phyloP scores from a whole-genome alignment of 2,113 vertebrate genomes.

The Ancistrus triradiatus region DNA sequence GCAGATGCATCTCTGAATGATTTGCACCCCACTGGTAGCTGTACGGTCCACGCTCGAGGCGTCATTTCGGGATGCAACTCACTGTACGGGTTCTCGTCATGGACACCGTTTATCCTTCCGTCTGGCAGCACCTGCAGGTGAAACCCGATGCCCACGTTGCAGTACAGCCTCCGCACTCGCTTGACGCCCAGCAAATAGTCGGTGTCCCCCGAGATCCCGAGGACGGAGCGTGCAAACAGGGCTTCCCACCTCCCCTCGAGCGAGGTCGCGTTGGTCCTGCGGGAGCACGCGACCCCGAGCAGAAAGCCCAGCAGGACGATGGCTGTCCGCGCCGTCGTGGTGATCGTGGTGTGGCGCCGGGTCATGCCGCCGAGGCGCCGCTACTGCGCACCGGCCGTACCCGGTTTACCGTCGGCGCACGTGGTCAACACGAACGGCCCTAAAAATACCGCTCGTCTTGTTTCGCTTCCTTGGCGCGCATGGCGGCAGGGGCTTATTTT shows the following conservation, averaged over 20 bases:
- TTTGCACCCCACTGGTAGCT: constrained; percentile 42
- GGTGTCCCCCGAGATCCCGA: constrained; percentile 86
- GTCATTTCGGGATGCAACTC: constrained; percentile 64
- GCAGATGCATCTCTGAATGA: constrained; percentile 14
- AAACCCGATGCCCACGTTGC: constrained; percentile 98
- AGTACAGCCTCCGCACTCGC: constrained; percentile 92
- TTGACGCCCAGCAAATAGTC: constrained; percentile 97
- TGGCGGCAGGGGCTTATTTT: constrained; percentile 93
- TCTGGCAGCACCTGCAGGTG: constrained; percentile 91
- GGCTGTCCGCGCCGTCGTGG: constrained; percentile 70
- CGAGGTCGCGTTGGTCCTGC: constrained; percentile 79
- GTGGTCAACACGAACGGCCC: constrained; percentile 95
- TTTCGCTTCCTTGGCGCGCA: constrained; percentile 87
- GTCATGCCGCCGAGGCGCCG: constrained; percentile 91
- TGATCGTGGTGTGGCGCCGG: constrained; percentile 63
- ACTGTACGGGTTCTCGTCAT: constrained; percentile 96
- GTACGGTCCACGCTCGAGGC: neutral
- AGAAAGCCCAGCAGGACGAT: constrained; percentile 79
- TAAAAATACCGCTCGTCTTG: constrained; percentile 98
- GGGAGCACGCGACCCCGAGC: constrained; percentile 75
- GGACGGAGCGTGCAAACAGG: constrained; percentile 82
- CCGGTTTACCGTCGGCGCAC: constrained; percentile 90
- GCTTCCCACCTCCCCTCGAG: constrained; percentile 81
- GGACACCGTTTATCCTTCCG: constrained; percentile 86
- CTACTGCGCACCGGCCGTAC: constrained; percentile 83